Percentiles rank a stretch among this genome's conserved stretches.
Evolutionary conservation across 2,113 vertebrate genomes (phyloP).

Genomic region (Cinclus cinclus): DNA sequence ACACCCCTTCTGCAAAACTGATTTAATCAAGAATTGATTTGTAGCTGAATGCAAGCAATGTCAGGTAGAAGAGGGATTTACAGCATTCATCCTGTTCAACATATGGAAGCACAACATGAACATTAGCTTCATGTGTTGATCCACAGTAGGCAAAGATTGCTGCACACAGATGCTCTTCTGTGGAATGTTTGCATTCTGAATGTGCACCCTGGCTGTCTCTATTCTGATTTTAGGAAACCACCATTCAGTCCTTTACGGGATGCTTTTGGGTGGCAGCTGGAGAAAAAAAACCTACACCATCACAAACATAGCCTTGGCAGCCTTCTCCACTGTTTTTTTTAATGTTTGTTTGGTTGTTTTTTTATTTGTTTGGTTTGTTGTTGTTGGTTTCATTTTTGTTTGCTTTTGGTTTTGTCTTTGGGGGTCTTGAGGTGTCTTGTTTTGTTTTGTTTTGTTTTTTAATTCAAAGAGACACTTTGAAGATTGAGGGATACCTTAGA

Average conservation of each 20-base stretch:
- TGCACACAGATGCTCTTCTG: neutral
- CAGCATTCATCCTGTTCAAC: neutral
- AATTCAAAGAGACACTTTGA: neutral
- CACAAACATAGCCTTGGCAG: neutral
- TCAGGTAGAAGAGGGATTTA: neutral
- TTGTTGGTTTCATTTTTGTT: neutral
- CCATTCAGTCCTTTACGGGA: neutral
- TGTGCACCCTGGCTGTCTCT: neutral
- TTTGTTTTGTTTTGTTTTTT: neutral
- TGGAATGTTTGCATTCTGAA: neutral
- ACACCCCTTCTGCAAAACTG: neutral
- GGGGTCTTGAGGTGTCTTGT: neutral
- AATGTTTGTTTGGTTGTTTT: neutral
- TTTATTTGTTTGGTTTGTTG: neutral
- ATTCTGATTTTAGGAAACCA: neutral
- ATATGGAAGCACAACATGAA: neutral
- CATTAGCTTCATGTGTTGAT: neutral
- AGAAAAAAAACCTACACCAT: neutral
- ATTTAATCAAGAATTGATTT: conserved; percentile 24
- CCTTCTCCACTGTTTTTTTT: neutral
- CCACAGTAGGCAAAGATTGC: neutral
- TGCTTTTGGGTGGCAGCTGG: neutral
- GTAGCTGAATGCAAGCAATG: neutral
- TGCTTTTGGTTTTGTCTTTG: neutral
- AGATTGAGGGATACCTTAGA: neutral